Evolutionary conservation across 1,140 invertebrate species (phyloP), one percentile per base, ranked within the genome.

Genomic region (Bilobella aurantiaca): DNA sequence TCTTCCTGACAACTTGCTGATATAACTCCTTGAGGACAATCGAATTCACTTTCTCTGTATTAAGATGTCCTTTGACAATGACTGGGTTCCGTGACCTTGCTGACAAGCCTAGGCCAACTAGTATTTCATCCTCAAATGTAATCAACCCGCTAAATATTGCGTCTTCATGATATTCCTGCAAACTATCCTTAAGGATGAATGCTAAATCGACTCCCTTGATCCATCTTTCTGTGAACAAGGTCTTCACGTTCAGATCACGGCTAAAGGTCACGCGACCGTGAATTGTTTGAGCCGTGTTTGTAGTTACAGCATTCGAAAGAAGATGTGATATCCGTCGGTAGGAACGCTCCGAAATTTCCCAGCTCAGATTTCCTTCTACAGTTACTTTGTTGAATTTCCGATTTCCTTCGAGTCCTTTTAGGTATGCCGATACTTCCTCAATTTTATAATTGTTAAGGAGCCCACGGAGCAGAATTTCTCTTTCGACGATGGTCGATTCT

Each of bases 331-430:
- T 18, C 21, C 53, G n/a, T 46, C 62, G 2, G 14, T 63, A 1
- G 18, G 63, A 25, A 2, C 32, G 18, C 18, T 30, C 27, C 49
- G 49, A 47, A 30, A 29, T 49, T 16, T 63, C 23, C 66, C 66
- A 67, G 8, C 3, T 42, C 8, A 66, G 53, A 53, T 66, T 58
- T 23, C 65, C 60, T 18, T 56, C 25, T 12, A 66, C 49, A 29
- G 12, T 37, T 2, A 66, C 27, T 1, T 3, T 30, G 28, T 32
- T 18, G 34, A 66, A 66, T 8, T 34, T 29, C 3, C 47, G 28
- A 37, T 34, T 32, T 8, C 31, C 47, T 27, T 14, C n/a, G 25
- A 58, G 2, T n/a, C 5, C 3, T 5, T 42, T 14, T 29, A 65
- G 14, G 21, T 5, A 5, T 14, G 59, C 18, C 27, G 2, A n/a